phyloP scores from a whole-genome alignment of 2,888 invertebrate genomes.

The Thysanoteuthis rhombus region DNA sequence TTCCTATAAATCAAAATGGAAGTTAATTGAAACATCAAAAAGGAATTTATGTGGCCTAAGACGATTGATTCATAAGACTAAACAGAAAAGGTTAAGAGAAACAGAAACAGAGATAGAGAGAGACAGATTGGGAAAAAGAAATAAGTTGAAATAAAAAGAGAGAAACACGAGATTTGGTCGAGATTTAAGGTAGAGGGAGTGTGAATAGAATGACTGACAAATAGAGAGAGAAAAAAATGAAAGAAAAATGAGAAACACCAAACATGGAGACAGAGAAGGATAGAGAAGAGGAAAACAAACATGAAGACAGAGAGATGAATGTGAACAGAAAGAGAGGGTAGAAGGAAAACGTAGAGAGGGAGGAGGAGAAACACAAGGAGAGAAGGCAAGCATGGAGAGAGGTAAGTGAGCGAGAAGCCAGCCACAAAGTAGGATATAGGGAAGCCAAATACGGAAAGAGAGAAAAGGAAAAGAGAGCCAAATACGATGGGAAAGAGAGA shows the following conservation, averaged over 20 bases:
- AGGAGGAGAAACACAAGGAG: neutral
- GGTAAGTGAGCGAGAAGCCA: neutral
- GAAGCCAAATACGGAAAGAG: neutral
- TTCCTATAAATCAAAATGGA: neutral
- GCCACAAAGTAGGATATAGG: neutral
- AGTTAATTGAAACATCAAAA: neutral
- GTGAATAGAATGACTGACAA: no score
- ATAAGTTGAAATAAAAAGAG: neutral
- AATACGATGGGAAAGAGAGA: neutral
- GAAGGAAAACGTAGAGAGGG: fast-evolving
- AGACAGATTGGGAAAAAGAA: no score
- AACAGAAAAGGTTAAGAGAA: neutral
- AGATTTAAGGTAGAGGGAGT: no score
- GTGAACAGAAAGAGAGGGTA: neutral
- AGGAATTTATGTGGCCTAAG: neutral
- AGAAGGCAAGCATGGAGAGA: neutral
- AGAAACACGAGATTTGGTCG: neutral
- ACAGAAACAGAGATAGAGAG: no score
- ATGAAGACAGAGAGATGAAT: fast-evolving
- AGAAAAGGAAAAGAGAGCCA: neutral
- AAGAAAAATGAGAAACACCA: neutral
- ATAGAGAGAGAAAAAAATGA: no score
- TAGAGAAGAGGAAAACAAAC: neutral
- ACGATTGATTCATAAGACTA: neutral
- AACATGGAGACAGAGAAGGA: neutral